Base-by-base conservation (phyloP, 1,140 invertebrate species). In the Bradynema listronoti region DNA sequence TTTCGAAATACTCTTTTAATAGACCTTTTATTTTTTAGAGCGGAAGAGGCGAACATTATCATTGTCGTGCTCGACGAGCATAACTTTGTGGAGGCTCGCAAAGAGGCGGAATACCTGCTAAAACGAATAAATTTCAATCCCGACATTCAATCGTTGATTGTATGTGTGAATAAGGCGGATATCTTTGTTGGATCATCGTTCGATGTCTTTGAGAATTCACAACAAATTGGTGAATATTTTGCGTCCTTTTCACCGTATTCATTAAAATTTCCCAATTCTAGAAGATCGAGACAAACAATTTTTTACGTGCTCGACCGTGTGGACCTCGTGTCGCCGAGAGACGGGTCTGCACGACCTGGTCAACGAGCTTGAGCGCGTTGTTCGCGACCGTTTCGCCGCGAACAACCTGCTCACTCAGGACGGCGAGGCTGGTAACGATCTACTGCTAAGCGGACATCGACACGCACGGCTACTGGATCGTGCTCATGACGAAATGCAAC, bases 21-120 rank as follows among this genome's bases (percentile, higher is more conserved):
- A 7, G 4, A 45, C 4, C 24, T 24, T 51, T 16, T 50, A 14
- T 32, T 70, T 6, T 41, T 49, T 34, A 73, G 67, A 45, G 68
- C 71, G 7, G 25, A 63, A 5, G 71, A 72, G 34, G 69, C 72
- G 7, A 33, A 75, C 56, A 57, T 73, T 25, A 42, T 75, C 45
- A 22, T 69, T 52, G 41, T 72, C 24, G 65, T 73, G 3, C 25
- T 73, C 5, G 62, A 70, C 60, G 25, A 29, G 14, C 11, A 30
- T 11, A 14, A 41, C 11, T 52, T 58, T 24, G 30, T 29, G 11
- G 45, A 24, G 5, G 11, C 24, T 27, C 24, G 55, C 9, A 25
- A 62, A 14, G 58, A n/a, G 16, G 58, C 56, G 1, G 66, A 55
- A 50, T 34, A 65, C 30, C n/a, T 41, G 4, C 34, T 24, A 41